phyloP scores from a whole-genome alignment of 1,140 invertebrate species.

The Varroa destructor region DNA sequence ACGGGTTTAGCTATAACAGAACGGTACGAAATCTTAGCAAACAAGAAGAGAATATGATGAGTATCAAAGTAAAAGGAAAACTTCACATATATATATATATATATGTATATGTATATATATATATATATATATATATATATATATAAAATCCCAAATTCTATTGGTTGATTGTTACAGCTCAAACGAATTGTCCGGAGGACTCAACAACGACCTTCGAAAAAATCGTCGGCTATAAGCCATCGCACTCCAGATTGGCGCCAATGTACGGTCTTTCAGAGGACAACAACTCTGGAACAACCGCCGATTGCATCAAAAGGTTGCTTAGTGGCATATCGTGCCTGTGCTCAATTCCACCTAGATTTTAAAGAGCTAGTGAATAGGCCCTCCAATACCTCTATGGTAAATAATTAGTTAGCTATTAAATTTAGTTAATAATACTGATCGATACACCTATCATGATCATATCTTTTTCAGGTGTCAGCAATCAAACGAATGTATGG shows the following conservation, averaged over 20 bases:
- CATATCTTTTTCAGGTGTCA: slow-evolving; percentile 12
- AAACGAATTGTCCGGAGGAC: slow-evolving; percentile 17
- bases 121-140: too few relatives aligned
- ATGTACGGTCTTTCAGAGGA: slow-evolving; percentile 24
- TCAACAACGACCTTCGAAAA: slow-evolving; percentile 13
- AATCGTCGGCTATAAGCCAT: slow-evolving; percentile 26
- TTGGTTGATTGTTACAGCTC: neutral
- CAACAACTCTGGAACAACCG: slow-evolving; percentile 18
- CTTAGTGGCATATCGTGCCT: too few relatives aligned
- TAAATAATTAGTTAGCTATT: neutral
- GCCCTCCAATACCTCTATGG: neutral
- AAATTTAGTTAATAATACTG: neutral
- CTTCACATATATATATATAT: too few relatives aligned
- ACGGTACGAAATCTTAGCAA: too few relatives aligned
- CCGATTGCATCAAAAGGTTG: slow-evolving; percentile 27
- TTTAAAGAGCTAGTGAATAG: neutral
- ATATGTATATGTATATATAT: too few relatives aligned
- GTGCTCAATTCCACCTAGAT: neutral
- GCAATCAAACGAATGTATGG: slow-evolving; percentile 20
- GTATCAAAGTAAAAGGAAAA: too few relatives aligned
- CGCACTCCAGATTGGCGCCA: slow-evolving; percentile 13
- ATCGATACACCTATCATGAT: neutral
- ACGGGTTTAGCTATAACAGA: too few relatives aligned
- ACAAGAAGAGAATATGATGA: too few relatives aligned
- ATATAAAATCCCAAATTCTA: too few relatives aligned